Base-by-base conservation (phyloP, 1,140 invertebrate species). In the Drosophila ananassae region DNA sequence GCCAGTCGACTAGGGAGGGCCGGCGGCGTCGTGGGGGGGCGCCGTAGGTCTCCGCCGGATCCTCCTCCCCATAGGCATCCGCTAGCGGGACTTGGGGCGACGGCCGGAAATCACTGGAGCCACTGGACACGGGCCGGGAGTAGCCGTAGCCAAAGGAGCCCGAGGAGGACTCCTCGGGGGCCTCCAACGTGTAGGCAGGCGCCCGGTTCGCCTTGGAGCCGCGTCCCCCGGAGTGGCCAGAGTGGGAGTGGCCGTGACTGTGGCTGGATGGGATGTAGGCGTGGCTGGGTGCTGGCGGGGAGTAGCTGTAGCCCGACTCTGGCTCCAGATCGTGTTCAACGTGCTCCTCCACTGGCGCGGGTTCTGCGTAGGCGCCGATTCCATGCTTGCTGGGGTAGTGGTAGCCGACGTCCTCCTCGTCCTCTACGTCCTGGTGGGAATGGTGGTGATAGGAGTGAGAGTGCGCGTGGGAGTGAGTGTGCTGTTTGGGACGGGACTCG, bases 271-370 rank as follows among this genome's bases (percentile, higher is more conserved):
- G 63, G 9, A 64, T 64, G 41, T 57, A 56, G 24, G 64, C 12
- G 25, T 67, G 17, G n/a, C 21, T 57, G 1, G 62, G 34, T 12
- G 34, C 12, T 37, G 34, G 83, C 3, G 83, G 62, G 4, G 68
- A 44, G 46, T 85, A 85, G 24, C 30, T 69, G n/a, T 89, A 89
- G 25, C 68, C 73, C 1, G 9, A n/a, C 1, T 63, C 54, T n/a
- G 48, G 21, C 28, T 89, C 84, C 24, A 52, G 53, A 5, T 89
- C 84, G 28, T 55, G 53, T 6, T 89, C 83, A 5, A 47, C 6
- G 8, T 53, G 79, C 50, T 89, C 83, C 56, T 89, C 83, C 1
- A 89, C 84, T 3, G 83, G 83, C 1, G 83, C 84, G 2, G 83
- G 83, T 24, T 89, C 79, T 0, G 71, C 75, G 46, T 79, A 89